phyloP scores from a whole-genome alignment of 2,888 invertebrate species.

The Agonopterix alstromeriana region DNA sequence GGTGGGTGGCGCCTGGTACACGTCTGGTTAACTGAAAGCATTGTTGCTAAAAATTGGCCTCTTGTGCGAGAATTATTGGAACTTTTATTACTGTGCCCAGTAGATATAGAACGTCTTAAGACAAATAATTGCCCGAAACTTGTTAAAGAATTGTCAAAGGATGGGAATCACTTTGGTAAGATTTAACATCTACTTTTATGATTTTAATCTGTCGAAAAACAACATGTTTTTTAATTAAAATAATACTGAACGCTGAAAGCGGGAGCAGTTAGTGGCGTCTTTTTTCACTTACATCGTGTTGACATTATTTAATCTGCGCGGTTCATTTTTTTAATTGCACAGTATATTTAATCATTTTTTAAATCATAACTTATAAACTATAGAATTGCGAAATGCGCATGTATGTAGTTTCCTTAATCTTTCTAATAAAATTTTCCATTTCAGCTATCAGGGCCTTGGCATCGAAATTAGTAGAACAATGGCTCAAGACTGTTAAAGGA shows the following conservation, averaged over 20 bases:
- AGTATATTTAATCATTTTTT: no score
- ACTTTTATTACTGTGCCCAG: slow-evolving; percentile 90
- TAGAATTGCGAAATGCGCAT: no score
- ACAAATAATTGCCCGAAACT: slow-evolving; percentile 94
- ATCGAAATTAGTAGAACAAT: slow-evolving; percentile 89
- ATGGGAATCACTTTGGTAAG: slow-evolving; percentile 88
- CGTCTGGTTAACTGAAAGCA: slow-evolving; percentile 93
- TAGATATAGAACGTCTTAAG: slow-evolving; percentile 92
- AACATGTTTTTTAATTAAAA: not conserved
- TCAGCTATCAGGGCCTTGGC: slow-evolving; percentile 87
- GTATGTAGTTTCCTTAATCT: no score
- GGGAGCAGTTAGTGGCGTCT: no score
- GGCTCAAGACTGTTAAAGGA: slow-evolving; percentile 92
- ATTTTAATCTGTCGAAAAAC: slow-evolving; percentile 1
- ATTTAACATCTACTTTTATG: slow-evolving; percentile 2
- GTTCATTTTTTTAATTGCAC: no score
- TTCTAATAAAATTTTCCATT: slow-evolving; percentile 28
- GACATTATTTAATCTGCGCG: no score
- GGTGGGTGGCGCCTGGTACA: slow-evolving; percentile 96
- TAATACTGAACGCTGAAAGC: no score
- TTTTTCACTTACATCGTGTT: no score
- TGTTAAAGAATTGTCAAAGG: slow-evolving; percentile 91
- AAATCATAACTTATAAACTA: no score
- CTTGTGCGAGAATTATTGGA: slow-evolving; percentile 91
- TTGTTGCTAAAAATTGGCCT: slow-evolving; percentile 89